A percentile compares a stretch with the other conserved stretches of the same genome.
Evolutionary conservation across 2,888 invertebrate genomes (phyloP).

Genomic region (Dasypogon diadema): DNA sequence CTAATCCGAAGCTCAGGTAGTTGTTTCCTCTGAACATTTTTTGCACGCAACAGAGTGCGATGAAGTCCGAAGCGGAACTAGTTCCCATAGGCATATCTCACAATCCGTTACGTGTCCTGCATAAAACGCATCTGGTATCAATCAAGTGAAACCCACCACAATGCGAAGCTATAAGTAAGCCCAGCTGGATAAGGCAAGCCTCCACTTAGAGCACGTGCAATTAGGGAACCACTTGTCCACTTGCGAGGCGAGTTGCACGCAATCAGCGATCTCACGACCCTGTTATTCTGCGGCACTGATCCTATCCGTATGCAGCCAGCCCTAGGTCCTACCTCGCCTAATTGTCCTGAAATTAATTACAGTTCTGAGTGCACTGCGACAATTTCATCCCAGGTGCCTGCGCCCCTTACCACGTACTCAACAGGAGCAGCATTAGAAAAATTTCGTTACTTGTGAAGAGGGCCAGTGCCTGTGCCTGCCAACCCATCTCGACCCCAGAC

Average conservation of each 20-base stretch:
- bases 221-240: conserved; percentile 30
- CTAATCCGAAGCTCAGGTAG: background rate
- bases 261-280: background rate
- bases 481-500: background rate
- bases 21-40: background rate
- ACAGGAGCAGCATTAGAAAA: no score
- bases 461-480: no score
- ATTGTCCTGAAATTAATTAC: conserved; percentile 21
- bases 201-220: background rate
- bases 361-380: conserved; percentile 5
- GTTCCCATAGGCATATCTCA: conserved; percentile 38
- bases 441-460: no score
- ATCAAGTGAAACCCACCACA: conserved; percentile 37
- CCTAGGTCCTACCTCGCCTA: background rate
- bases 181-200: background rate
- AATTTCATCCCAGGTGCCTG: background rate
- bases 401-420: no score
- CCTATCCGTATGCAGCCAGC: background rate
- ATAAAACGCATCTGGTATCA: conserved; percentile 33
- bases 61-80: background rate
- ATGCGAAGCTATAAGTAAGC: conserved; percentile 28
- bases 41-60: conserved; percentile 13
- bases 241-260: conserved; percentile 9
- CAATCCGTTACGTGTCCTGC: background rate
- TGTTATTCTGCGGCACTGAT: background rate